Base-by-base conservation (phyloP, 2,113 vertebrate genomes). In the Leptobrachium leishanense region DNA sequence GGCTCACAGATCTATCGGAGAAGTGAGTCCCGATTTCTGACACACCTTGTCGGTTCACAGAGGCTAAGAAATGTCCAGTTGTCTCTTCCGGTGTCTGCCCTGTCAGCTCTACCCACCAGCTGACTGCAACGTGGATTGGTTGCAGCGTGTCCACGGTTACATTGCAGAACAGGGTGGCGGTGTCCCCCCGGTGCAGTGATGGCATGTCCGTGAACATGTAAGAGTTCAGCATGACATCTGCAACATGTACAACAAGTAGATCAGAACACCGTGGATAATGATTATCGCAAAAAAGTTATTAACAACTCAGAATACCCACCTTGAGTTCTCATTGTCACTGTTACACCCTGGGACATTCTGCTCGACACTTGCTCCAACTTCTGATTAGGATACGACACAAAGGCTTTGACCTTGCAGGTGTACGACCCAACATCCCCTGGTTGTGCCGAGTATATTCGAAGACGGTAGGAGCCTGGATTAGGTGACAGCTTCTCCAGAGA, bases 401-500 rank as follows among this genome's bases (percentile, higher is more conserved):
- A 95, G 31, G 94, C 92, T 12, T 89, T 94, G 74, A 95, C 93
- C 2, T 88, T 86, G 12, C 96, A 97, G 20, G 89, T 90, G 75
- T 97, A 97, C 9, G 90, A 87, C 0, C 96, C 96, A 0, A 89
- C 87, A 43, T 96, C 96, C 0, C 84, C 82, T 0, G 94, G 95
- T 68, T 87, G 91, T 65, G 92, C 89, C 0, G 94, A 91, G 85
- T 95, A 94, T 15, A 95, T 87, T 53, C 94, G 89, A 8, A 97
- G 90, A 6, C 91, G 87, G 83, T 92, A 96, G 82, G 74, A 86
- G 50, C 92, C 92, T 2, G 91, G 91, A 0, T 79, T 78, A 11
- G 90, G 86, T 0, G 85, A 86, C 82, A 93, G 87, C 81, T 94
- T 95, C 87, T 96, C 95, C 91, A 96, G 87, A 2, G 94, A 93